These are phyloP conservation scores for Psittacara wagleri DNA, from an alignment of 2,113 vertebrate species.

Conservation along the genomic window DNA sequence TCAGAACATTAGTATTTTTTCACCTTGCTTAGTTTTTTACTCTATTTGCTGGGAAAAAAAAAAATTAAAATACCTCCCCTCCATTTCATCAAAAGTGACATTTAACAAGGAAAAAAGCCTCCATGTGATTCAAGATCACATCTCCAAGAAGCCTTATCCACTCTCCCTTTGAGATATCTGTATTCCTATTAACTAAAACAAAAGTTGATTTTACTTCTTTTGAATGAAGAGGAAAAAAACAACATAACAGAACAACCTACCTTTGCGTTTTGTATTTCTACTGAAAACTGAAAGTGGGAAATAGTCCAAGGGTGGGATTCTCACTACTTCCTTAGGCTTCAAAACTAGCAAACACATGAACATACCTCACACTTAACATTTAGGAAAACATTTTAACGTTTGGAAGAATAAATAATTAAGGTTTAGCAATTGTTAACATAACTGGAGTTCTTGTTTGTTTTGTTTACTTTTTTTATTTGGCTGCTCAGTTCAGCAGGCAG, in stretches of 20 bases:
- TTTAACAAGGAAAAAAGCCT: background rate
- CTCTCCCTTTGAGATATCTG: background rate
- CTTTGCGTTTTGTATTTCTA: background rate
- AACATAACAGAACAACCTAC: background rate
- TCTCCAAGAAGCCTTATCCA: background rate
- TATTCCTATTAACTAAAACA: background rate
- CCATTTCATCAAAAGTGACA: background rate
- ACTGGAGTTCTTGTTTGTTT: background rate
- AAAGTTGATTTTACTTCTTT: background rate
- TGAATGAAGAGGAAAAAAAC: background rate
- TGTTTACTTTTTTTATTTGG: background rate
- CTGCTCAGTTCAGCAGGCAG: background rate
- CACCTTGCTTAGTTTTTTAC: background rate
- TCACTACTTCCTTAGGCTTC: background rate
- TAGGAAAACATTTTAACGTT: background rate
- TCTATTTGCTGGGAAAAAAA: background rate
- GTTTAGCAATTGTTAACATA: background rate
- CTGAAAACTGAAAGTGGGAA: background rate
- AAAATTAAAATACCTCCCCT: background rate
- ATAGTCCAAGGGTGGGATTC: background rate
- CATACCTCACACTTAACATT: background rate
- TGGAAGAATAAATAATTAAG: background rate
- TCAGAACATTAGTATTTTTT: background rate
- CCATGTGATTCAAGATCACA: background rate
- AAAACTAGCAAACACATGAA: background rate